These are phyloP conservation scores for Ovis canadensis DNA, from an alignment of 2,113 vertebrate species.

Conservation along the genomic window DNA sequence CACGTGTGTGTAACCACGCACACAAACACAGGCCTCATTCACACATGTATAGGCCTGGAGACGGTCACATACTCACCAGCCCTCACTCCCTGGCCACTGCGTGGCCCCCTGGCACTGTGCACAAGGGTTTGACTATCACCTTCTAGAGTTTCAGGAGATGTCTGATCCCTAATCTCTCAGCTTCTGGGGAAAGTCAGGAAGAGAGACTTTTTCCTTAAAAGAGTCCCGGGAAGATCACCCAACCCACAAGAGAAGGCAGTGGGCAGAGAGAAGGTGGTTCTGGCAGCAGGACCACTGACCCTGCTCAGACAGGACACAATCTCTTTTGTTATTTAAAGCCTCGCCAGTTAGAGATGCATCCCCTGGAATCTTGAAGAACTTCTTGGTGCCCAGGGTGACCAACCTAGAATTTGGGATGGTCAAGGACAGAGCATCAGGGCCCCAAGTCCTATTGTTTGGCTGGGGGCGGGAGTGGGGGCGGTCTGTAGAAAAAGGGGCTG, in stretches of 20 bases:
- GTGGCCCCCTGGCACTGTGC: accelerated
- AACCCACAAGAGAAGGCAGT: not conserved
- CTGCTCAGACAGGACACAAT: not conserved
- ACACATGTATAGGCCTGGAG: not conserved
- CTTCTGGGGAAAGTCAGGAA: not conserved
- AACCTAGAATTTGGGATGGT: not conserved
- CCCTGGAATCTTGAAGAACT: not conserved
- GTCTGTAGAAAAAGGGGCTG: not conserved
- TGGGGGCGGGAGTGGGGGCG: too few species aligned
- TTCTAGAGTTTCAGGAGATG: not conserved
- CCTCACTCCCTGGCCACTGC: not conserved
- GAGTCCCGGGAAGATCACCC: not conserved
- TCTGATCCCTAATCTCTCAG: not conserved
- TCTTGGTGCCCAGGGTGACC: not conserved
- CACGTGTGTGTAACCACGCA: not conserved
- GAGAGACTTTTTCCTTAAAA: not conserved
- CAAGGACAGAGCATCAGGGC: not conserved
- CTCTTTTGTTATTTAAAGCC: not conserved
- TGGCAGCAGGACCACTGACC: not conserved
- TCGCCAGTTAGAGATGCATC: not conserved
- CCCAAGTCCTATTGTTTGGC: not conserved
- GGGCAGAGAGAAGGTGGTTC: not conserved
- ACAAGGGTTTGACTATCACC: not conserved
- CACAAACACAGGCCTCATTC: accelerated
- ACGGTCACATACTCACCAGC: not conserved